Base-by-base conservation (phyloP, 2,888 invertebrate species). In the Onchidella celtica region DNA sequence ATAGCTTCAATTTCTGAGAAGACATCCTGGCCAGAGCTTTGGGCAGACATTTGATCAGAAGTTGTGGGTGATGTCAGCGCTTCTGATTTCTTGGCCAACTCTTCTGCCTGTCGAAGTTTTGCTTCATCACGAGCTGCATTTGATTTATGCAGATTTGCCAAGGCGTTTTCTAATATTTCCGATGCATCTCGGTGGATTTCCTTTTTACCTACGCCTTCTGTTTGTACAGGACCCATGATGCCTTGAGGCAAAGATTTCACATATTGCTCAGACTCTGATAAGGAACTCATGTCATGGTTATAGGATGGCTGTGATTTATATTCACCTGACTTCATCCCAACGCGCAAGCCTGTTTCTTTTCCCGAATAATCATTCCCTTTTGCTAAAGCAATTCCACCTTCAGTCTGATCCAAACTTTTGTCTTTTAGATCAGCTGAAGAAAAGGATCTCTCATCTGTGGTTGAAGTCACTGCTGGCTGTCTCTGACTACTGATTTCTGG, bases 1-100 rank as follows among this genome's bases (percentile, higher is more conserved):
- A 79, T 72, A 24, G 63, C 47, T 14, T 63, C 65, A 65, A 79
- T 47, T 21, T 72, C 72, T n/a, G 72, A 57, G n/a, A 57, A 72
- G n/a, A 72, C 34, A 34, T 72, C 57, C 21, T 72, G 72, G 36
- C 55, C 17, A n/a, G 72, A 72, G 9, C 2, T 57, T 34, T 72
- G 57, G 32, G n/a, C 32, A 32, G 11, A 11, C 3, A 72, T n/a
- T n/a, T 59, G 9, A n/a, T 6, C 21, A 21, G 29, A 2, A 1
- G 3, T 6, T 34, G 70, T 0, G 9, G 47, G 29, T 29, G 6
- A 6, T 3, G 55, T 3, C 21, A 55, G 70, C 9, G 29, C 17
- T 0, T 40, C 17, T 40, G 69, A 34, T 29, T 21, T 2, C 0
- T 11, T 32, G n/a, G 0, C 14, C 11, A 21, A 0, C 29, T 11